A percentile compares a stretch with the other conserved stretches of the same genome.
Evolutionary conservation across 2,888 invertebrate genomes (phyloP).

Genomic region (Tetragonula carbonaria): DNA sequence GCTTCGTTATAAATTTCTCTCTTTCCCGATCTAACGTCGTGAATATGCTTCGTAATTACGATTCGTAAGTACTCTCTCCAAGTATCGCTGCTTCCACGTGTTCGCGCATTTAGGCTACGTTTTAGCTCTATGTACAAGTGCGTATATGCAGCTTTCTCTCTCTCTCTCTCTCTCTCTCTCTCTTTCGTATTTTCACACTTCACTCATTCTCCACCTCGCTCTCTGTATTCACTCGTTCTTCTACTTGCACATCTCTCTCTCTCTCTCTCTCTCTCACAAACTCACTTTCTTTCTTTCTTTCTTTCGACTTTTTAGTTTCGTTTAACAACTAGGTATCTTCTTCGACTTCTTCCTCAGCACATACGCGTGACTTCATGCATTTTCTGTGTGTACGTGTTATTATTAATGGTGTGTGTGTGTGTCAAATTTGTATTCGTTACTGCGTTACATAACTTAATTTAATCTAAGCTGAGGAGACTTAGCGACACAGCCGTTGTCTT

Average conservation of each 20-base stretch:
- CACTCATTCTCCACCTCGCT: background rate
- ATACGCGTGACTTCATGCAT: slow-evolving; percentile 69
- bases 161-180: background rate
- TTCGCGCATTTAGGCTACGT: slow-evolving; percentile 42
- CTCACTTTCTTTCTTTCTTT: slow-evolving; percentile 1
- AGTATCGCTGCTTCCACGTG: slow-evolving; percentile 2
- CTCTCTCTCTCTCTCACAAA: background rate
- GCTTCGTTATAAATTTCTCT: background rate
- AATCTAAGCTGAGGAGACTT: slow-evolving; percentile 71
- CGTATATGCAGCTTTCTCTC: slow-evolving; percentile 3
- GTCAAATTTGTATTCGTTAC: slow-evolving; percentile 51
- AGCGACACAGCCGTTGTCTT: slow-evolving; percentile 72
- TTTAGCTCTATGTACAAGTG: slow-evolving; percentile 58
- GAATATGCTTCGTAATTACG: background rate
- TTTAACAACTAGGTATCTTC: slow-evolving; percentile 15
- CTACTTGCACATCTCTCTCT: background rate
- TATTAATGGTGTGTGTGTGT: slow-evolving; percentile 28
- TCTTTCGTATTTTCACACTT: background rate
- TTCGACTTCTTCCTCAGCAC: slow-evolving; percentile 51
- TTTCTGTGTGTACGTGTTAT: slow-evolving; percentile 50
- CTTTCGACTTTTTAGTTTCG: background rate
- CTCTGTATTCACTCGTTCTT: slow-evolving; percentile 5
- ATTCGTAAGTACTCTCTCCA: background rate
- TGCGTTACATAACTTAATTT: slow-evolving; percentile 71
- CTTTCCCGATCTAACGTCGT: background rate